Base-by-base conservation (phyloP, 2,113 vertebrate genomes). In the Syngnathoides biaculeatus region DNA sequence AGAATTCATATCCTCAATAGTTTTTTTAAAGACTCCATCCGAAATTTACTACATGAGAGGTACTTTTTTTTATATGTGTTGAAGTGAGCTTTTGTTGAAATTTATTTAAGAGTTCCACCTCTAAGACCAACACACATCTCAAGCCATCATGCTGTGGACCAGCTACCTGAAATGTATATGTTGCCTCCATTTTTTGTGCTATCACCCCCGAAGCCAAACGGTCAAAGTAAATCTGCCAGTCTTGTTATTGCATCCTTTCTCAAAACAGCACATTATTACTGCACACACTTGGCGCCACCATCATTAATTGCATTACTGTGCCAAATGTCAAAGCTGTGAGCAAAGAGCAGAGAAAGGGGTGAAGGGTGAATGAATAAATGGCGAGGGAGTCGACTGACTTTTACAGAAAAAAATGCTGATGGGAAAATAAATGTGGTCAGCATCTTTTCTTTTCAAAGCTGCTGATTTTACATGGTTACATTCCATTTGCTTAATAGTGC, bases 281-380 rank as follows among this genome's bases (percentile, higher is more conserved):
- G 47, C 22, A 24, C 8, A 35, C 45, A 45, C 14, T 57, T 35
- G 20, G 24, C 14, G 69, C 67, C 26, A n/a, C 63, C 15, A 26
- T 38, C 2, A 30, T 5, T 48, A 72, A 59, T 17, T 48, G 61
- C 57, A 42, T 39, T 42, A 10, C 2, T 30, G 30, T 38, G 22
- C n/a, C 8, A 4, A 9, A 30, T 56, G 39, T 55, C 42, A 66
- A 38, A 48, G 52, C 20, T 67, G 50, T 67, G 50, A 20, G 17
- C 19, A 52, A 11, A 42, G 52, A 61, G 57, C 52, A 30, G 30
- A 47, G 0, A 48, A 43, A 61, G 17, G 17, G 61, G 55, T 62
- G 24, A 79, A 17, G 26, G 66, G 27, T 68, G 59, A 56, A 61
- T 68, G 43, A 72, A 65, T 53, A 52, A 26, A 26, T 55, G 73